phyloP scores from a whole-genome alignment of 2,888 invertebrate species.

The Meloe dianella region DNA sequence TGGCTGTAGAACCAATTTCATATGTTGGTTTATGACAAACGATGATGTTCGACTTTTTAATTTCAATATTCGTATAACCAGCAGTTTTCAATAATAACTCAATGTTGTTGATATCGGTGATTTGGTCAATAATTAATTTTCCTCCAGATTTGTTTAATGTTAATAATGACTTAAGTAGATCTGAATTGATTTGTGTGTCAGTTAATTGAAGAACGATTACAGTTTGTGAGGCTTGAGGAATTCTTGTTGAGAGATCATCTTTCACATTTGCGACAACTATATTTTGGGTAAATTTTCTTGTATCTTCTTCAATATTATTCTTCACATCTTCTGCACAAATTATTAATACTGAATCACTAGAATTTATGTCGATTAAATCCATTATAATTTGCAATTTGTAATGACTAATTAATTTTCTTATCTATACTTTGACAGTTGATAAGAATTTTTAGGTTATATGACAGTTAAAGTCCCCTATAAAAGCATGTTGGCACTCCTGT shows the following conservation, averaged over 20 bases:
- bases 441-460: too few species aligned
- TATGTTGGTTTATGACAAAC: constrained; percentile 72
- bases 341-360: constrained; percentile 8
- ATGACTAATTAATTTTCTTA: neutral
- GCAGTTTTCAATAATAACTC: constrained; percentile 51
- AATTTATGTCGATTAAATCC: constrained; percentile 13
- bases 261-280: neutral
- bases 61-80: constrained; percentile 51
- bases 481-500: too few species aligned
- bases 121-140: constrained; percentile 38
- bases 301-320: neutral
- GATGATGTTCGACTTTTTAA: constrained; percentile 38
- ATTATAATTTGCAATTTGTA: constrained; percentile 4
- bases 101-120: constrained; percentile 33
- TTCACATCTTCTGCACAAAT: neutral
- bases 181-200: constrained; percentile 12
- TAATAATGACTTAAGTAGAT: constrained; percentile 19
- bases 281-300: neutral
- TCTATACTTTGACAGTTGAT: too few species aligned
- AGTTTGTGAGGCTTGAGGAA: constrained; percentile 3
- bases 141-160: constrained; percentile 46
- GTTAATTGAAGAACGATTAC: neutral
- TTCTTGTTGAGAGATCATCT: constrained; percentile 12
- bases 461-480: too few species aligned
- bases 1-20: constrained; percentile 71